Evolutionary conservation across 2,888 invertebrate species (phyloP).

Genomic region (Euclidia mi): DNA sequence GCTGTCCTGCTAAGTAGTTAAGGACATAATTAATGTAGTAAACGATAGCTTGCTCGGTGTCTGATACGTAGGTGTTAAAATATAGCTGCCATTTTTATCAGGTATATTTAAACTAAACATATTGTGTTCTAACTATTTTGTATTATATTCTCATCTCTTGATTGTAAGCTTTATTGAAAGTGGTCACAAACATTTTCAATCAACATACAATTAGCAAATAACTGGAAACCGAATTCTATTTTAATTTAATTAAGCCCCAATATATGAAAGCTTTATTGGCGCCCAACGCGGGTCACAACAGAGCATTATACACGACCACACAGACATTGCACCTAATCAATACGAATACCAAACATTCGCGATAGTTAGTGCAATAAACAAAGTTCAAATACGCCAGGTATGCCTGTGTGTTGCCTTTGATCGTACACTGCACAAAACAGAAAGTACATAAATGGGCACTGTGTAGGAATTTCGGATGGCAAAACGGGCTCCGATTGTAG

Average conservation of each 20-base stretch:
- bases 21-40: too few species aligned
- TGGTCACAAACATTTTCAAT: too few species aligned
- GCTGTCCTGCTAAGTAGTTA: too few species aligned
- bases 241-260: conserved; percentile 49
- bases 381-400: conserved; percentile 37
- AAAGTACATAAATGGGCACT: conserved; percentile 32
- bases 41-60: too few species aligned
- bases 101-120: too few species aligned
- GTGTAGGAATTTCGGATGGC: conserved; percentile 23
- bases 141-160: too few species aligned
- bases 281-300: conserved; percentile 55
- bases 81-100: too few species aligned
- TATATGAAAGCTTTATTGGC: conserved; percentile 54
- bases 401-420: conserved; percentile 47
- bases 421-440: conserved; percentile 32
- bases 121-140: too few species aligned
- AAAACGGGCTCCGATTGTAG: conserved; percentile 24
- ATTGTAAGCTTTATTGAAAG: too few species aligned
- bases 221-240: conserved; percentile 43
- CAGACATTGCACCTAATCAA: conserved; percentile 50
- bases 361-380: conserved; percentile 40
- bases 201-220: neutral
- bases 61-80: too few species aligned
- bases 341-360: conserved; percentile 41
- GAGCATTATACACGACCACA: conserved; percentile 39